phyloP scores from a whole-genome alignment of 2,888 invertebrate genomes.

The Meghimatium bilineatum region DNA sequence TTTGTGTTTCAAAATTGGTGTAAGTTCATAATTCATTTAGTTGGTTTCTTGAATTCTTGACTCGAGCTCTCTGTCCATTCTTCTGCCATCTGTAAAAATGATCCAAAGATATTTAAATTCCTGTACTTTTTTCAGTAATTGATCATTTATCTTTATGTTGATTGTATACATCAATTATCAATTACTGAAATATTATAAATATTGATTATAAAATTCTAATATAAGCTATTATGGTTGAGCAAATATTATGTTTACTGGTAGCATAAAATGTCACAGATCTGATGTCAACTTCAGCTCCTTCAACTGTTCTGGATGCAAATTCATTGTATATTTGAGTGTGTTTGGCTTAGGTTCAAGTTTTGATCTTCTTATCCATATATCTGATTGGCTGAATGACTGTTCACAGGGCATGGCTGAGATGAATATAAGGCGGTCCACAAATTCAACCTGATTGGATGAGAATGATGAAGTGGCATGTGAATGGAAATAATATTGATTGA shows the following conservation, averaged over 20 bases:
- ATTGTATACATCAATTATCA: too few relatives aligned
- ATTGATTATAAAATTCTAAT: too few relatives aligned
- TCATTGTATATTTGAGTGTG: constrained; percentile 30
- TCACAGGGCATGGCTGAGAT: constrained; percentile 63
- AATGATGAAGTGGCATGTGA: background rate
- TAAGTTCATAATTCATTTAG: too few relatives aligned
- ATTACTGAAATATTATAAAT: too few relatives aligned
- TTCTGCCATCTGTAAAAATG: too few relatives aligned
- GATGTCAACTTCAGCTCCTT: background rate
- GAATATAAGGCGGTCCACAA: constrained; percentile 72
- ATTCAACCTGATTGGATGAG: constrained; percentile 62
- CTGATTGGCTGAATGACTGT: background rate
- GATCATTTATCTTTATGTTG: too few relatives aligned
- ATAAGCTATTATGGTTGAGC: too few relatives aligned
- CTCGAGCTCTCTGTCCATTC: too few relatives aligned
- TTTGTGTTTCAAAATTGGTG: too few relatives aligned
- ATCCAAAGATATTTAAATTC: too few relatives aligned
- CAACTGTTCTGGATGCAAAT: constrained; percentile 27
- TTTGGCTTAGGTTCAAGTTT: background rate
- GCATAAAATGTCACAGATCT: background rate
- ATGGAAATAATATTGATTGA: background rate
- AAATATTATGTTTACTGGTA: background rate
- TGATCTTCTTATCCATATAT: background rate
- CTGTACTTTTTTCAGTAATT: too few relatives aligned
- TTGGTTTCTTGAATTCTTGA: too few relatives aligned